Conservation (phyloP, 2,113 vertebrate species). For the Pachypanchax playfairii region DNA sequence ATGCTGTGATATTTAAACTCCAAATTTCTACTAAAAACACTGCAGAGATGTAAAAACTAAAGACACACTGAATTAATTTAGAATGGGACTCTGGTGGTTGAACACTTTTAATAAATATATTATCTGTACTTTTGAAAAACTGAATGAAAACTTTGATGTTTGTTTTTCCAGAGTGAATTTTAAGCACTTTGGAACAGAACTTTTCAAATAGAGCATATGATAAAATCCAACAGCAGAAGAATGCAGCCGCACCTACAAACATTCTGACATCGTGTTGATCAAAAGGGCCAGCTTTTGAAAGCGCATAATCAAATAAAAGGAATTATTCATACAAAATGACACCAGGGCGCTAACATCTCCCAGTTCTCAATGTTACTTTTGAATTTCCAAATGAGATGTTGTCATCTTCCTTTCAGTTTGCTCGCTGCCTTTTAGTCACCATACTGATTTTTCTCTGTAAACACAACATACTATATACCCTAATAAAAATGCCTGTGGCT, state of each 20-base stretch:
- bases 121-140: constrained; percentile 6
- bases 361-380: constrained; percentile 45
- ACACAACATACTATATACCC: constrained; percentile 52
- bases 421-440: constrained; percentile 47
- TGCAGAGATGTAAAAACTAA: not conserved
- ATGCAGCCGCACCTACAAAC: constrained; percentile 50
- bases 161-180: constrained; percentile 38
- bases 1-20: too few species aligned
- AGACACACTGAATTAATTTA: not conserved
- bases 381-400: constrained; percentile 62
- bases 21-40: not conserved
- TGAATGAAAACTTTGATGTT: constrained; percentile 6
- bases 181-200: constrained; percentile 38
- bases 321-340: constrained; percentile 75
- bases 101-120: constrained; percentile 3
- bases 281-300: constrained; percentile 67
- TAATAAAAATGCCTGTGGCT: constrained; percentile 48
- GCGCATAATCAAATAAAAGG: constrained; percentile 72
- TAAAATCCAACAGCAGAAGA: constrained; percentile 52
- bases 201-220: constrained; percentile 44
- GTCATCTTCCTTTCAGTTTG: constrained; percentile 43
- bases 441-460: constrained; percentile 33
- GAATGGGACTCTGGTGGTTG: not conserved
- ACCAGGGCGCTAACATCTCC: constrained; percentile 41
- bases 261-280: constrained; percentile 62